These are phyloP conservation scores for Acromyrmex charruanus DNA, from an alignment of 1,140 invertebrate species.

Conservation along the genomic window DNA sequence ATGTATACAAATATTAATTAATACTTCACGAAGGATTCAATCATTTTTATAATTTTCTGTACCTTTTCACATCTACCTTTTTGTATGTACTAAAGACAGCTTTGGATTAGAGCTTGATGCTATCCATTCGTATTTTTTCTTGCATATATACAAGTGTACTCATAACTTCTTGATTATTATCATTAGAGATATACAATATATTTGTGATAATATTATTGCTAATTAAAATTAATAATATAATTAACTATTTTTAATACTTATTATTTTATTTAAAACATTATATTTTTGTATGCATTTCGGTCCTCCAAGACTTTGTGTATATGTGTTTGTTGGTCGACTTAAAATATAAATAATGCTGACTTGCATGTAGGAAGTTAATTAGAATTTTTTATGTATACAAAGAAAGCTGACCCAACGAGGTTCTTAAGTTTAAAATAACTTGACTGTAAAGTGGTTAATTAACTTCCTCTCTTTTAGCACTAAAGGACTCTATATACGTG, in stretches of 20 bases:
- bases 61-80: neutral
- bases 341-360: conserved; percentile 33
- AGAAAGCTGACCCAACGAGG: conserved; percentile 17
- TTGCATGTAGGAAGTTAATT: conserved; percentile 30
- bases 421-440: conserved; percentile 50
- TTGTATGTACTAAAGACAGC: neutral
- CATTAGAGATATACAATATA: neutral
- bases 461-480: conserved; percentile 16
- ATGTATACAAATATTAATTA: conserved; percentile 20
- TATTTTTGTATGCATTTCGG: neutral
- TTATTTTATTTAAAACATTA: neutral
- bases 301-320: neutral
- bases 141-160: neutral
- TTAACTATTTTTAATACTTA: neutral
- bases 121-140: neutral
- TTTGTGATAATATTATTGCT: neutral
- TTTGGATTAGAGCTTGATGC: neutral
- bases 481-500: neutral
- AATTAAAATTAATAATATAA: neutral
- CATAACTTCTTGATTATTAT: neutral
- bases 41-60: conserved; percentile 23
- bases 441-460: conserved; percentile 49
- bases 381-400: conserved; percentile 43
- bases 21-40: conserved; percentile 3
- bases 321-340: neutral